Evolutionary conservation across 2,888 invertebrate species (phyloP), one percentile per base, ranked within the genome.

Genomic region (Tuta absoluta): DNA sequence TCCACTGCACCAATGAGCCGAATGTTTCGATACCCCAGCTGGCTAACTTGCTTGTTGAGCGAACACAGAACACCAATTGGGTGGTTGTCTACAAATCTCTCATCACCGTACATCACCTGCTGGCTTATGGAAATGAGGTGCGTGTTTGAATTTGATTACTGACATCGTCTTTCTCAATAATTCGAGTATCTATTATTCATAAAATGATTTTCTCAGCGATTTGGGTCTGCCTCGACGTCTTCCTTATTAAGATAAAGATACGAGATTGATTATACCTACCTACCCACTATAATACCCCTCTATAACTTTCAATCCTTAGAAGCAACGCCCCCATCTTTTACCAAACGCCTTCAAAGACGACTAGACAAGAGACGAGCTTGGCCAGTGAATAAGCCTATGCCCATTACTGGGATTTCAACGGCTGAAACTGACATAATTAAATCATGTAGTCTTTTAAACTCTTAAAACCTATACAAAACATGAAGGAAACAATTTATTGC

Each of bases 61-160:
- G 99, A 80, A 98, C 99, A 72, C 99, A 99, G 91, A 98, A 98
- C 92, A 95, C 97, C 75, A 98, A 97, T 87, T 99, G 99, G 99
- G 97, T 99, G 72, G 99, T 99, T 69, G 99, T 99, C 67, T 99
- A 98, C 92, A 99, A 99, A 91, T 95, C 99, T 63, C 95, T 99
- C 74, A 97, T 99, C 81, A 99, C 99, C 67, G 98, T 98, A 71
- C 99, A 99, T 92, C 99, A 99, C 92, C 94, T 99, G 89, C 97
- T 99, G 95, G 99, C 99, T 84, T 99, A 99, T 92, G 99, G 99
- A 81, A 99, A 99, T 93, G 99, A 99, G 96, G 99, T 99, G 85
- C 93, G 92, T 74, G 24, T 7, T 28, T 57, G 0, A 19, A 17
- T n/a, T 14, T n/a, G 0, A 21, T n/a, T 56, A 23, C 33, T 33